Evolutionary conservation across 2,888 invertebrate genomes (phyloP).

Genomic region (Trisateles emortualis): DNA sequence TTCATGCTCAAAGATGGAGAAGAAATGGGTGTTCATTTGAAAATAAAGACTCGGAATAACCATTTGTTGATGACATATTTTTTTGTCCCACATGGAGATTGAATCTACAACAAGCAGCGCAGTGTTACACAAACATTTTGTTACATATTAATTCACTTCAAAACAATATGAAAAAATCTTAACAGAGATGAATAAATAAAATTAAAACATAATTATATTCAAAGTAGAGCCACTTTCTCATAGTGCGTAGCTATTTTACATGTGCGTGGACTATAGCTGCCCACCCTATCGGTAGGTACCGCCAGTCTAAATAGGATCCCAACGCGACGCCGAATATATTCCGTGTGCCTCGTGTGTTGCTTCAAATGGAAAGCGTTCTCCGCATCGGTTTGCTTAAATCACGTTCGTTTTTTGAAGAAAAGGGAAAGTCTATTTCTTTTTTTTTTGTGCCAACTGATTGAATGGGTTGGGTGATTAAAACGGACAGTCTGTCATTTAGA

Average conservation of each 20-base stretch:
- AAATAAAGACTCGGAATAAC: too few species aligned
- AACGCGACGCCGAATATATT: constrained; percentile 81
- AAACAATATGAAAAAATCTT: too few species aligned
- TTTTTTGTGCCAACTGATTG: constrained; percentile 19
- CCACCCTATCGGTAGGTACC: constrained; percentile 82
- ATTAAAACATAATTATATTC: constrained; percentile 3
- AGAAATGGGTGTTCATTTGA: too few species aligned
- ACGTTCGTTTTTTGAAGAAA: constrained; percentile 50
- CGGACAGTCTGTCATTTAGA: constrained; percentile 35
- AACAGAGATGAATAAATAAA: too few species aligned
- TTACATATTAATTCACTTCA: too few species aligned
- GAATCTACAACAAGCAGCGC: too few species aligned
- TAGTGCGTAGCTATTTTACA: constrained; percentile 80
- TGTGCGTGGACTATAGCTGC: constrained; percentile 83
- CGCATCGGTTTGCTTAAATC: constrained; percentile 63
- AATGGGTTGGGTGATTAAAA: constrained; percentile 38
- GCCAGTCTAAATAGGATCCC: constrained; percentile 81
- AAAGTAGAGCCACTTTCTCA: constrained; percentile 70
- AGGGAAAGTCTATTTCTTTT: constrained; percentile 11
- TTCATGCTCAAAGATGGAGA: too few species aligned
- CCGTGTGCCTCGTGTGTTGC: constrained; percentile 72
- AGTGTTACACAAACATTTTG: too few species aligned
- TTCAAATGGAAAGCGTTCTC: constrained; percentile 67
- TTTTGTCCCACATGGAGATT: too few species aligned
- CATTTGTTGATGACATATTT: too few species aligned